These are phyloP conservation scores for Patella caerulea DNA, from an alignment of 2,888 invertebrate genomes.

Conservation along the genomic window DNA sequence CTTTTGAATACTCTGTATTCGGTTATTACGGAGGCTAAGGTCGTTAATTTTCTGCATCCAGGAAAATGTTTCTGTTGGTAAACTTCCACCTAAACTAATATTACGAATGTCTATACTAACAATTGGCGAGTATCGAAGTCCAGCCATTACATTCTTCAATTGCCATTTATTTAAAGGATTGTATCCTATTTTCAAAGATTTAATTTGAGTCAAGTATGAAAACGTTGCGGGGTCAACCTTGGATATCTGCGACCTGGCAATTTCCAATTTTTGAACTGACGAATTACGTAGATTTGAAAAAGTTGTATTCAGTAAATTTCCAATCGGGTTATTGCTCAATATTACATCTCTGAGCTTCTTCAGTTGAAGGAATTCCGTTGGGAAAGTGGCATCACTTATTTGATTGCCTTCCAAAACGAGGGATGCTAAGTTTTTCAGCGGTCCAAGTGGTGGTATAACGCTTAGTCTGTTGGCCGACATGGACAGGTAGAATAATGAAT, in stretches of 20 bases:
- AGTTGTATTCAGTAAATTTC: conserved; percentile 38
- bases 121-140: conserved; percentile 41
- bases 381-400: conserved; percentile 49
- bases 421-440: conserved; percentile 37
- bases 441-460: conserved; percentile 38
- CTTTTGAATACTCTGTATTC: conserved; percentile 37
- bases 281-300: conserved; percentile 41
- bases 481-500: conserved; percentile 34
- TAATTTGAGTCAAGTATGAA: conserved; percentile 36
- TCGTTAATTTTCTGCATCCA: conserved; percentile 44
- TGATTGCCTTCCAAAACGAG: conserved; percentile 50
- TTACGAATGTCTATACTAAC: conserved; percentile 52
- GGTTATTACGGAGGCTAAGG: conserved; percentile 50
- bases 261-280: conserved; percentile 40
- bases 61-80: conserved; percentile 49
- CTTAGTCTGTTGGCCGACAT: conserved; percentile 46
- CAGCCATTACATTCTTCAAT: conserved; percentile 40
- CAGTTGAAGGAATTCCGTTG: conserved; percentile 33
- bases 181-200: conserved; percentile 50
- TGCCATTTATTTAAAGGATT: conserved; percentile 47
- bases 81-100: conserved; percentile 41
- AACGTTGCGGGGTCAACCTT: conserved; percentile 43
- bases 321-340: conserved; percentile 49
- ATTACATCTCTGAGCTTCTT: conserved; percentile 37
- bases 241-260: conserved; percentile 48